These are phyloP conservation scores for Tiaroga cobitis DNA, from an alignment of 2,797 vertebrate species.

Conservation along the genomic window DNA sequence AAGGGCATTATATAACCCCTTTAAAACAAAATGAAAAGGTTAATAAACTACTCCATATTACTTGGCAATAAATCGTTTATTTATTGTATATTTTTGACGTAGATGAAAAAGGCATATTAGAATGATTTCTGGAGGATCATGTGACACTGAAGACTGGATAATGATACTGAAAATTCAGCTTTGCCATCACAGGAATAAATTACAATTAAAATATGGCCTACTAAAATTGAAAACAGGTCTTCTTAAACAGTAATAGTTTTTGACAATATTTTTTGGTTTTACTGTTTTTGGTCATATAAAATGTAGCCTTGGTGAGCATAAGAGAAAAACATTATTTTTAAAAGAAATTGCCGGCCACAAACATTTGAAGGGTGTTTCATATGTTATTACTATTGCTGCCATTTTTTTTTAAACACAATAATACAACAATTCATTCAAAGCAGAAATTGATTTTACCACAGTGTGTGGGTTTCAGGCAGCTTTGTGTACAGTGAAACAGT, in stretches of 20 bases:
- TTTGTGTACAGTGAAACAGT: background rate
- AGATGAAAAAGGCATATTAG: background rate
- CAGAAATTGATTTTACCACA: background rate
- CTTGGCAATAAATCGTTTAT: background rate
- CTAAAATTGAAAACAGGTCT: background rate
- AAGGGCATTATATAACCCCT: no score
- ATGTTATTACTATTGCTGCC: background rate
- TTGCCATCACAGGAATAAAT: background rate
- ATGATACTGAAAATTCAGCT: background rate
- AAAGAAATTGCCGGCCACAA: background rate
- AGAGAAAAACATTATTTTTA: background rate
- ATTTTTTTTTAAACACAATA: background rate
- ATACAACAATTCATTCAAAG: background rate
- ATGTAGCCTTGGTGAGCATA: background rate
- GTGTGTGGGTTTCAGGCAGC: background rate
- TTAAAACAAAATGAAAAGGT: background rate
- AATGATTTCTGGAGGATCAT: background rate
- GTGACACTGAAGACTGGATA: background rate
- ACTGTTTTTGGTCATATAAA: background rate
- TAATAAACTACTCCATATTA: background rate
- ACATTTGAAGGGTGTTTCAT: background rate
- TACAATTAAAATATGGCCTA: background rate
- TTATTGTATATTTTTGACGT: no score
- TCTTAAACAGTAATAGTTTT: background rate
- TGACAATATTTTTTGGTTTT: no score